Evolutionary conservation across 2,888 invertebrate genomes (phyloP).

Genomic region (Deilephila elpenor): DNA sequence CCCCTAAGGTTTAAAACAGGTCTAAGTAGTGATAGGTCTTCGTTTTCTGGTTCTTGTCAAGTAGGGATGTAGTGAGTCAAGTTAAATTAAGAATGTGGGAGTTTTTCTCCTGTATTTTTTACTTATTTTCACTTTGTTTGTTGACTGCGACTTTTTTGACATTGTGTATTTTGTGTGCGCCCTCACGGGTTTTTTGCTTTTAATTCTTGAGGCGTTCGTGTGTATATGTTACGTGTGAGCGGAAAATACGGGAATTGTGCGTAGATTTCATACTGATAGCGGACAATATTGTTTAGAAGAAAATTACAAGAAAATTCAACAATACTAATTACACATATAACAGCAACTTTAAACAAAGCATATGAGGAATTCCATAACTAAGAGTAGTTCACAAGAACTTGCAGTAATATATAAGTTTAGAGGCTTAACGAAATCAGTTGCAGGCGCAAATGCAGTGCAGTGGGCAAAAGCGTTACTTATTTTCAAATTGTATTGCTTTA

Average conservation of each 20-base stretch:
- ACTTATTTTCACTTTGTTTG: slow-evolving; percentile 74
- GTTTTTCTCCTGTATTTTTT: slow-evolving; percentile 71
- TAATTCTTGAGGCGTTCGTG: slow-evolving; percentile 79
- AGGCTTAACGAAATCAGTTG: too few species aligned
- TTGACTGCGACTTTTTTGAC: slow-evolving; percentile 82
- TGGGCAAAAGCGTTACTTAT: too few species aligned
- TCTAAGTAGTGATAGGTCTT: slow-evolving; percentile 43
- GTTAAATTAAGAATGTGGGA: slow-evolving; percentile 84
- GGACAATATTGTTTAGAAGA: too few species aligned
- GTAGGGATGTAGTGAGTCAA: slow-evolving; percentile 82
- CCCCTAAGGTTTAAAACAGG: slow-evolving; percentile 38
- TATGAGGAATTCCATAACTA: too few species aligned
- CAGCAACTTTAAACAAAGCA: too few species aligned
- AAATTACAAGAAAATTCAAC: too few species aligned
- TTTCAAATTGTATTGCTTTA: too few species aligned
- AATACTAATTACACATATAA: too few species aligned
- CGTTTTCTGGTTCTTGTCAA: slow-evolving; percentile 56
- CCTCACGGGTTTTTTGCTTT: slow-evolving; percentile 63
- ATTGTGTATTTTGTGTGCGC: slow-evolving; percentile 77
- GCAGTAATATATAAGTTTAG: too few species aligned
- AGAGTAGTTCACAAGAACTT: too few species aligned
- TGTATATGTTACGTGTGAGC: slow-evolving; percentile 45
- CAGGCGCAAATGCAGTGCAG: too few species aligned
- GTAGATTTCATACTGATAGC: neutral
- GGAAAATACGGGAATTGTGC: neutral